Evolutionary conservation across 1,140 invertebrate genomes (phyloP).

Genomic region (Pteromalus puparum): DNA sequence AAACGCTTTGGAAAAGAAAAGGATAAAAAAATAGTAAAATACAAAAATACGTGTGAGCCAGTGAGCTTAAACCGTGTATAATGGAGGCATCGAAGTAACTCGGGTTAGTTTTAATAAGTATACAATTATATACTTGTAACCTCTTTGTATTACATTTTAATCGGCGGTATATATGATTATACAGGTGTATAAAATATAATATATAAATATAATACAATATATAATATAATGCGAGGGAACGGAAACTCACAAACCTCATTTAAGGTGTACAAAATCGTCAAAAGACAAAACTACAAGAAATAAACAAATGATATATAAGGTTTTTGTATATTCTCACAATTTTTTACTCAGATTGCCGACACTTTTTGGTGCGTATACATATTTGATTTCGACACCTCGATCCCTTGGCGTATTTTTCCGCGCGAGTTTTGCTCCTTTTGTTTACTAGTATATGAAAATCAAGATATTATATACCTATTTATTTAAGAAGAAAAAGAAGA

Average conservation of each 20-base stretch:
- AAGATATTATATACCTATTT: no score
- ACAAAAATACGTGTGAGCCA: neutral
- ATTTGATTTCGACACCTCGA: no score
- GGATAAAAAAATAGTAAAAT: no score
- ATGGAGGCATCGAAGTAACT: slow-evolving; percentile 13
- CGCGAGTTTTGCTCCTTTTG: no score
- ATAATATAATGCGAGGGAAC: neutral
- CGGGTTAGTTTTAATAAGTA: neutral
- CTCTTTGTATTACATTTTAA: neutral
- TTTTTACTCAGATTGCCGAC: neutral
- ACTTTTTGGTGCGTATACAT: no score
- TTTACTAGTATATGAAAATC: no score
- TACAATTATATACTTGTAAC: neutral
- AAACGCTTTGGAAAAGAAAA: neutral
- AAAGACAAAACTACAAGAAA: neutral
- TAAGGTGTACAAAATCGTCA: slow-evolving; percentile 6
- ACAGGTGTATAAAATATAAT: no score
- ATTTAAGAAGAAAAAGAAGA: no score
- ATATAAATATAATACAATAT: neutral
- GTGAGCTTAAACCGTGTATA: neutral
- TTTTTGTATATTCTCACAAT: slow-evolving; percentile 22
- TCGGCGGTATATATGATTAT: no score
- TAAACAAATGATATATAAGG: slow-evolving; percentile 6
- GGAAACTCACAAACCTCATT: neutral
- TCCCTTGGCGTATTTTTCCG: no score